Conservation (phyloP, 2,888 invertebrate genomes). For the Drosophila vallismaia region DNA sequence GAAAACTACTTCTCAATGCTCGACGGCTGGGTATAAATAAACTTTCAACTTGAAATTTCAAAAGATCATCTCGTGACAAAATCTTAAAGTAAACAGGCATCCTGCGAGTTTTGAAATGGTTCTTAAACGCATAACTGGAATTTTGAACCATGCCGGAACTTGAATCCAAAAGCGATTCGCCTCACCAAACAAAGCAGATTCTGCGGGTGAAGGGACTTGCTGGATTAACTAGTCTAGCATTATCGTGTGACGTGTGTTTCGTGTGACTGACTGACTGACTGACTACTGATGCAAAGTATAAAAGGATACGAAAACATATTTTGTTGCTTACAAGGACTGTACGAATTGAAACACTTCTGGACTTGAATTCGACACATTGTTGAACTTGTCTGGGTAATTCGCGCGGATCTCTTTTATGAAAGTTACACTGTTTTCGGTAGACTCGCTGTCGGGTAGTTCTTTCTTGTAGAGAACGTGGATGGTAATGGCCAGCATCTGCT, state of each 20-base stretch:
- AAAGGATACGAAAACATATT: not conserved
- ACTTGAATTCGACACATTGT: slow-evolving; percentile 82
- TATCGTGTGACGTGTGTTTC: not conserved
- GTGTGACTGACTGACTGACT: not conserved
- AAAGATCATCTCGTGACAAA: slow-evolving; percentile 7
- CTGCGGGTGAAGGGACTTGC: not conserved
- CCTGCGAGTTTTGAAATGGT: not conserved
- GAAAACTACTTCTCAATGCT: slow-evolving; percentile 2
- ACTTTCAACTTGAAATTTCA: slow-evolving; percentile 8
- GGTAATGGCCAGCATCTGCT: slow-evolving; percentile 85
- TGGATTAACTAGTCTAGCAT: not conserved
- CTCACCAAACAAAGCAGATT: not conserved
- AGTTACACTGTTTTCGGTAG: slow-evolving; percentile 82
- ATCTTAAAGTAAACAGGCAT: not conserved
- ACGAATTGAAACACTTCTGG: slow-evolving; percentile 79
- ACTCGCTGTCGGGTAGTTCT: slow-evolving; percentile 83
- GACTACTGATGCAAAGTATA: slow-evolving; percentile 1
- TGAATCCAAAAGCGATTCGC: not conserved
- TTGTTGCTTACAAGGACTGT: slow-evolving; percentile 71
- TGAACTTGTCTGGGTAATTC: slow-evolving; percentile 86
- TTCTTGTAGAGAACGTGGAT: slow-evolving; percentile 86
- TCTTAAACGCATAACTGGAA: slow-evolving; percentile 1
- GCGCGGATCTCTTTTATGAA: slow-evolving; percentile 85
- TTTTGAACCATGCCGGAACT: not conserved
- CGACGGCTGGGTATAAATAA: slow-evolving; percentile 2